These are phyloP conservation scores for Ophion slaviceki DNA, from an alignment of 2,888 invertebrate species.

Conservation along the genomic window DNA sequence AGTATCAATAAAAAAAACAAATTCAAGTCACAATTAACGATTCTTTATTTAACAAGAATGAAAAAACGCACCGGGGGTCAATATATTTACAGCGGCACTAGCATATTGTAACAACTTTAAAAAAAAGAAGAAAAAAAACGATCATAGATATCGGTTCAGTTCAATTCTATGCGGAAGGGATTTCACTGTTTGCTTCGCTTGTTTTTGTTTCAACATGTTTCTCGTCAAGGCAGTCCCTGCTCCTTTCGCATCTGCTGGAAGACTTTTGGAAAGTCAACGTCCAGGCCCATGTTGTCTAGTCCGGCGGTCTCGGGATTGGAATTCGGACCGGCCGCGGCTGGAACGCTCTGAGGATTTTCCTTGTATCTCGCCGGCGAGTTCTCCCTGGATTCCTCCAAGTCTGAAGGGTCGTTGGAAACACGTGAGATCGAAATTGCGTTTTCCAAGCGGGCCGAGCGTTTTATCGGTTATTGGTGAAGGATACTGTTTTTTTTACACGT, in stretches of 20 bases:
- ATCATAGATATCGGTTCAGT: conserved; percentile 11
- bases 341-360: conserved; percentile 68
- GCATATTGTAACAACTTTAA: neutral
- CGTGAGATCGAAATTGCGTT: neutral
- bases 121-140: neutral
- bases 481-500: neutral
- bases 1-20: neutral
- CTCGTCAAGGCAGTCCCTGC: conserved; percentile 77
- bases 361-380: conserved; percentile 79
- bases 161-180: conserved; percentile 13
- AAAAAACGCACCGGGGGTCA: conserved; percentile 51
- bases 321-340: conserved; percentile 62
- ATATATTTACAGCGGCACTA: conserved; percentile 59
- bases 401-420: conserved; percentile 64
- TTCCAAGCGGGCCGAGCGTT: neutral
- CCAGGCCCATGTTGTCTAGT: conserved; percentile 86
- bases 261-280: conserved; percentile 87
- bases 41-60: conserved; percentile 48
- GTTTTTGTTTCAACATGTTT: conserved; percentile 4
- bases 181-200: conserved; percentile 4
- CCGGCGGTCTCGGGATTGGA: conserved; percentile 79
- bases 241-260: conserved; percentile 87
- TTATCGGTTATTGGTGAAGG: neutral
- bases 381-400: conserved; percentile 80
- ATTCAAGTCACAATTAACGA: conserved; percentile 17